A percentile compares a stretch with the other conserved stretches of the same genome.
phyloP scores from a whole-genome alignment of 2,797 vertebrate species.

The Heterohyrax brucei region DNA sequence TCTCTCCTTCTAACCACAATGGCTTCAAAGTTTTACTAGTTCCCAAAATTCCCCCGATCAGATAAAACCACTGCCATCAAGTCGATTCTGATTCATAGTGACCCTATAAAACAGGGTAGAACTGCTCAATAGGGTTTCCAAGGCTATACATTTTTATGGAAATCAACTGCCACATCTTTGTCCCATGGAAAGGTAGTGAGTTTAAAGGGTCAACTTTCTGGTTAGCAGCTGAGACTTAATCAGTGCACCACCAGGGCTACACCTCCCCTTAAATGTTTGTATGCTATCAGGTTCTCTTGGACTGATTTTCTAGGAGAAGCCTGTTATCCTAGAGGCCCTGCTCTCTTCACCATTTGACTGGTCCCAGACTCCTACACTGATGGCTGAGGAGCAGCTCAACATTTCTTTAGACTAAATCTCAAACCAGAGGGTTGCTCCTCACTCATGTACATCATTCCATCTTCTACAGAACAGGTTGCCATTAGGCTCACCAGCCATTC shows the following conservation, averaged over 20 bases:
- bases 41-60: neutral
- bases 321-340: neutral
- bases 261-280: neutral
- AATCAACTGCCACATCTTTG: neutral
- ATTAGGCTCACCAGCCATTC: constrained; percentile 33
- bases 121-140: neutral
- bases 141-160: neutral
- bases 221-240: neutral
- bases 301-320: neutral
- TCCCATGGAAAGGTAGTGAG: neutral
- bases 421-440: neutral
- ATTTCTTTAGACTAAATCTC: neutral
- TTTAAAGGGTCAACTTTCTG: neutral
- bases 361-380: neutral
- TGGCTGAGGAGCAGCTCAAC: neutral
- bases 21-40: neutral
- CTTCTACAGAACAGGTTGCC: constrained; percentile 11
- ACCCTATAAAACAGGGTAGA: neutral
- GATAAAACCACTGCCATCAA: neutral
- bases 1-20: neutral
- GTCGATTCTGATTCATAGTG: neutral
- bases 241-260: neutral
- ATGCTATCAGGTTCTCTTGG: neutral
- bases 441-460: neutral
- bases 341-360: neutral